phyloP scores from a whole-genome alignment of 2,888 invertebrate species.

The Cryptocephalus primarius region DNA sequence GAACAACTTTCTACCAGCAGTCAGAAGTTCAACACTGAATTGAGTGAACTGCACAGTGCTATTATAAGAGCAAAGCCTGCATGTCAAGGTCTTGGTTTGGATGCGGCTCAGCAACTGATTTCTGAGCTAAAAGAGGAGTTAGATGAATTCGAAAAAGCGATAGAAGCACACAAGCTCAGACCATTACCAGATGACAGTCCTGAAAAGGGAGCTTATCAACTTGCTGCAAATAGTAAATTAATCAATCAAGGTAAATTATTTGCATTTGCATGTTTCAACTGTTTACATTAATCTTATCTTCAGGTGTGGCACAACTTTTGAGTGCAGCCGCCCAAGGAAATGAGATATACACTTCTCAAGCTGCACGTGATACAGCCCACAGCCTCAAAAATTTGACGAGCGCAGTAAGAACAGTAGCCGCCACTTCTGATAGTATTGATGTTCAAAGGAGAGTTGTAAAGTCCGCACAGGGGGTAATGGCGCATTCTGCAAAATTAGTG shows the following conservation, averaged over 20 bases:
- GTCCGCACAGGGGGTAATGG: slow-evolving; percentile 56
- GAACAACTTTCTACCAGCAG: slow-evolving; percentile 62
- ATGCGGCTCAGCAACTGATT: slow-evolving; percentile 76
- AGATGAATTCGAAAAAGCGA: slow-evolving; percentile 66
- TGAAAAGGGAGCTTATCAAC: slow-evolving; percentile 46
- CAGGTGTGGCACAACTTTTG: slow-evolving; percentile 69
- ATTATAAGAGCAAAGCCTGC: slow-evolving; percentile 35
- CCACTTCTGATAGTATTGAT: slow-evolving; percentile 51
- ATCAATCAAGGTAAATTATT: slow-evolving; percentile 55
- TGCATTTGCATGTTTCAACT: background rate
- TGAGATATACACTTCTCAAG: slow-evolving; percentile 67
- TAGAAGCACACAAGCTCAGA: slow-evolving; percentile 56
- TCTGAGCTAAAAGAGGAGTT: slow-evolving; percentile 71
- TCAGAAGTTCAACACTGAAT: slow-evolving; percentile 52
- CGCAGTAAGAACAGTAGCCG: slow-evolving; percentile 59
- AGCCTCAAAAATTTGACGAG: slow-evolving; percentile 62
- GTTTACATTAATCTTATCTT: background rate
- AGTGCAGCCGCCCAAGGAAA: slow-evolving; percentile 78
- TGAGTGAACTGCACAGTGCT: slow-evolving; percentile 33
- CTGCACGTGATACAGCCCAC: slow-evolving; percentile 71
- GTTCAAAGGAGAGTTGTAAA: slow-evolving; percentile 47
- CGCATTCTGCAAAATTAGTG: slow-evolving; percentile 16
- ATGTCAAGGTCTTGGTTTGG: slow-evolving; percentile 78
- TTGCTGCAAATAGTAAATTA: slow-evolving; percentile 56
- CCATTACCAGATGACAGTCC: slow-evolving; percentile 65